Conservation (phyloP, 2,113 vertebrate genomes). For the Petrocephalus microphthalmus region DNA sequence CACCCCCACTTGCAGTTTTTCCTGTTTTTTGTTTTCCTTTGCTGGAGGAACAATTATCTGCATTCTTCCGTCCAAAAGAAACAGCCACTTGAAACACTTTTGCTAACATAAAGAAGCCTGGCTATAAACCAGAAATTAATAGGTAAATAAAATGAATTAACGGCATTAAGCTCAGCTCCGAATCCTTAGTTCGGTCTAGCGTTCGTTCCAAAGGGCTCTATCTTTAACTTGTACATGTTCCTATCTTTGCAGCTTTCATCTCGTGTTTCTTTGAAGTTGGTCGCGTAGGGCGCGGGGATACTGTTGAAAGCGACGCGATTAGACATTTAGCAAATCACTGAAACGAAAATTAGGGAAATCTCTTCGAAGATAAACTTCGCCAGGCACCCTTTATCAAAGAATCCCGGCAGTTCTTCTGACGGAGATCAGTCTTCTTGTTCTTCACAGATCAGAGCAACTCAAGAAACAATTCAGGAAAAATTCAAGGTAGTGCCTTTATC, state of each 20-base stretch:
- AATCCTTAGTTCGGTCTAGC: not conserved
- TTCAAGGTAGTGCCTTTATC: not conserved
- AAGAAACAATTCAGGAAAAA: not conserved
- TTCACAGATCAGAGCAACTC: not conserved
- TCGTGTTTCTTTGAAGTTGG: not conserved
- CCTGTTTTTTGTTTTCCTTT: not conserved
- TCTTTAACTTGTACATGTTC: not conserved
- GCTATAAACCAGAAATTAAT: not conserved
- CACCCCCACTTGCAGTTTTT: not conserved
- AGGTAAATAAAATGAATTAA: not conserved
- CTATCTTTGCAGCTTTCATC: not conserved
- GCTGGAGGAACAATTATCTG: not conserved
- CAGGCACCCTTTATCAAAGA: not conserved
- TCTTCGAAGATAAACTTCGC: not conserved
- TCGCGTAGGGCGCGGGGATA: not conserved
- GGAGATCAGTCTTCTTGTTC: not conserved
- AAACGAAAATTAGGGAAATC: not conserved
- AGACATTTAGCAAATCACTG: conserved; percentile 6
- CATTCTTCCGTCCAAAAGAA: conserved; percentile 18
- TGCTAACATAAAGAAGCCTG: not conserved
- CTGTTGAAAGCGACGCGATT: not conserved
- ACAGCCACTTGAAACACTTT: conserved; percentile 6
- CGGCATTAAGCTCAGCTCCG: not conserved
- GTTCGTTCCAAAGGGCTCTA: not conserved
- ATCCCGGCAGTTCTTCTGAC: not conserved